These are phyloP conservation scores for Lucifuga dentata DNA, from an alignment of 2,113 vertebrate species.

Conservation along the genomic window DNA sequence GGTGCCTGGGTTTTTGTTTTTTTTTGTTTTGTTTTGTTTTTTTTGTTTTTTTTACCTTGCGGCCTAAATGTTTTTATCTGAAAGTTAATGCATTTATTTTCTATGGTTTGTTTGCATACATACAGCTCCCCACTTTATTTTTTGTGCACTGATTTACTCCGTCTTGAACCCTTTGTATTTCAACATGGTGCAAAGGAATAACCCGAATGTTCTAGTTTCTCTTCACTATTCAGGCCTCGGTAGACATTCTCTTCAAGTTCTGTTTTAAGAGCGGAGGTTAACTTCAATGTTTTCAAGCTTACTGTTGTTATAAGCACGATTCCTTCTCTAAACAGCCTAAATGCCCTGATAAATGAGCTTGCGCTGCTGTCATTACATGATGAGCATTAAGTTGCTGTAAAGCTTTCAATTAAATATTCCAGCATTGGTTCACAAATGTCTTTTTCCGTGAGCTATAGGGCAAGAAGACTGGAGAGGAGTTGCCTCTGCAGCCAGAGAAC, in stretches of 20 bases:
- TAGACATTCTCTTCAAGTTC: conserved; percentile 29
- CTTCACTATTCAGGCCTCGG: too few relatives aligned
- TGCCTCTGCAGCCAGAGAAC: conserved; percentile 84
- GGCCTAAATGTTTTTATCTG: too few relatives aligned
- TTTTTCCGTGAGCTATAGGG: conserved; percentile 66
- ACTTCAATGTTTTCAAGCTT: conserved; percentile 48
- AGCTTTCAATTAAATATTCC: conserved; percentile 67
- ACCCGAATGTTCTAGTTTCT: too few relatives aligned
- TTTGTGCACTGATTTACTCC: too few relatives aligned
- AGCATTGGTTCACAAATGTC: conserved; percentile 72
- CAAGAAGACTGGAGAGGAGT: conserved; percentile 79
- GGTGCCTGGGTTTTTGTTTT: not conserved
- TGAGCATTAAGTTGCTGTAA: conserved; percentile 48
- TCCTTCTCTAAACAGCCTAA: conserved; percentile 17
- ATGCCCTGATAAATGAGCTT: conserved; percentile 24
- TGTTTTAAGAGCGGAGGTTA: conserved; percentile 38
- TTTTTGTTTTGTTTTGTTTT: too few relatives aligned
- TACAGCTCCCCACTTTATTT: too few relatives aligned
- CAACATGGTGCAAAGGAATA: too few relatives aligned
- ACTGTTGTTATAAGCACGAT: conserved; percentile 55
- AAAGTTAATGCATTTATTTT: too few relatives aligned
- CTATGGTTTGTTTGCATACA: too few relatives aligned
- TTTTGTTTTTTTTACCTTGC: too few relatives aligned
- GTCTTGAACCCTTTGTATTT: too few relatives aligned
- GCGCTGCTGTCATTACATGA: conserved; percentile 37